Percentiles rank a stretch among this genome's conserved stretches.
Evolutionary conservation across 2,888 invertebrate genomes (phyloP).

Genomic region (Patella caerulea): DNA sequence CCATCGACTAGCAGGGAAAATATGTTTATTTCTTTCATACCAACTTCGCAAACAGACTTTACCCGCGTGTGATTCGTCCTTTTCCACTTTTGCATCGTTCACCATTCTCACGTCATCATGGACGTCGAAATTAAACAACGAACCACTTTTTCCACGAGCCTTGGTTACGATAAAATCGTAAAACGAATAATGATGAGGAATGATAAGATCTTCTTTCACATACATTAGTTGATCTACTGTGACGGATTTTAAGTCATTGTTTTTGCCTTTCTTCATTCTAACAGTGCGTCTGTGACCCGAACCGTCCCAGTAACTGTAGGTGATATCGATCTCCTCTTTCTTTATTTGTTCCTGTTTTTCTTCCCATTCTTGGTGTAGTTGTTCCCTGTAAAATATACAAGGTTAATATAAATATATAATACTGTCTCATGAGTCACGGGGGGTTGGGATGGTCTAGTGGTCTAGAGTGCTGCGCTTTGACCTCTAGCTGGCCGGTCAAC

Average conservation of each 20-base stretch:
- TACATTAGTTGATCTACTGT: conserved; percentile 99
- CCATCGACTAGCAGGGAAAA: conserved; percentile 99
- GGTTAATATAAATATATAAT: no score
- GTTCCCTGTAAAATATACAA: conserved; percentile 57
- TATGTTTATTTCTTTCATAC: conserved; percentile 99
- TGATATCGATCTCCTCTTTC: conserved; percentile 96
- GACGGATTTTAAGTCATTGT: conserved; percentile 93
- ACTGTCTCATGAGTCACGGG: no score
- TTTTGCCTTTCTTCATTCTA: conserved; percentile 90
- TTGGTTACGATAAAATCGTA: conserved; percentile 99
- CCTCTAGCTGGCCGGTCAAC: no score
- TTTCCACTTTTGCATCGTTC: conserved; percentile 87
- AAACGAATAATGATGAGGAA: conserved; percentile 99
- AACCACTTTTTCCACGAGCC: conserved; percentile 97
- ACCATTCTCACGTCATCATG: conserved; percentile 88
- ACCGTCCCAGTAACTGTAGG: conserved; percentile 99
- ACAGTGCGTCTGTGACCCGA: conserved; percentile 83
- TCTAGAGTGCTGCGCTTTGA: no score
- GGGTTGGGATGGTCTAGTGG: no score
- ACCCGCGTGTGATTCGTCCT: conserved; percentile 98
- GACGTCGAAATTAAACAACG: conserved; percentile 97
- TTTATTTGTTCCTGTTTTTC: conserved; percentile 95
- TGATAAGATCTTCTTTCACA: conserved; percentile 98
- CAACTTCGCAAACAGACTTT: conserved; percentile 83
- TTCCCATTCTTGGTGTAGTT: conserved; percentile 85